These are phyloP conservation scores for Rallus crepitans DNA, from an alignment of 2,797 vertebrate species.

Conservation along the genomic window DNA sequence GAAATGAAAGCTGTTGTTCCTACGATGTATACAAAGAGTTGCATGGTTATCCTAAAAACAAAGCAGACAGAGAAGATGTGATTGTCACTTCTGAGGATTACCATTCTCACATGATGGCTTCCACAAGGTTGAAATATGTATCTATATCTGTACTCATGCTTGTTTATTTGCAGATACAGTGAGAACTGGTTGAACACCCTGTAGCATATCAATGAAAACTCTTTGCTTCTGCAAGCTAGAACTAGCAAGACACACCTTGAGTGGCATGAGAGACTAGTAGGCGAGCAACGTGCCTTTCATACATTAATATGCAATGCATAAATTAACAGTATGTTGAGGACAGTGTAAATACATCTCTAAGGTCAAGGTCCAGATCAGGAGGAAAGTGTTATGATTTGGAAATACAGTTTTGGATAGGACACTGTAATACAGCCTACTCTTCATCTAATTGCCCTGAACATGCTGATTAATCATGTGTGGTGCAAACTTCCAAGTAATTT, in stretches of 20 bases:
- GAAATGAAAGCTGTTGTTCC: not conserved
- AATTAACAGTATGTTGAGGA: not conserved
- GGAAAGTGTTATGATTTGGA: not conserved
- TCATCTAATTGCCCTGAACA: not conserved
- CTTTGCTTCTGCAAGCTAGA: constrained; percentile 46
- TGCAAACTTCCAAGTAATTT: constrained; percentile 28
- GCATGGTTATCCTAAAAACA: not conserved
- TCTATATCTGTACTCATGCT: not conserved
- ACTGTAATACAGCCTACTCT: not conserved
- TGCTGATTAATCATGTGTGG: not conserved
- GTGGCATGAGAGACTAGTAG: constrained; percentile 61
- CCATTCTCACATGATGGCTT: not conserved
- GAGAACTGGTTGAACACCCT: constrained; percentile 42
- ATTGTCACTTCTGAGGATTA: not conserved
- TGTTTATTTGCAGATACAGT: constrained; percentile 41
- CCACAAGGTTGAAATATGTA: not conserved
- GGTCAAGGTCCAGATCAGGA: not conserved
- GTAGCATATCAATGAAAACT: constrained; percentile 62
- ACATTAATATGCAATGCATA: constrained; percentile 26
- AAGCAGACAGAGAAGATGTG: not conserved
- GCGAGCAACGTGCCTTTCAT: not conserved
- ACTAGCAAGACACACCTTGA: constrained; percentile 63
- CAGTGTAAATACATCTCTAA: not conserved
- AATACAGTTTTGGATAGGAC: not conserved
- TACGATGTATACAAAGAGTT: not conserved